These are phyloP conservation scores for Pocillopora grandis DNA, from an alignment of 92 coral and sea anemone species.

Conservation along the genomic window DNA sequence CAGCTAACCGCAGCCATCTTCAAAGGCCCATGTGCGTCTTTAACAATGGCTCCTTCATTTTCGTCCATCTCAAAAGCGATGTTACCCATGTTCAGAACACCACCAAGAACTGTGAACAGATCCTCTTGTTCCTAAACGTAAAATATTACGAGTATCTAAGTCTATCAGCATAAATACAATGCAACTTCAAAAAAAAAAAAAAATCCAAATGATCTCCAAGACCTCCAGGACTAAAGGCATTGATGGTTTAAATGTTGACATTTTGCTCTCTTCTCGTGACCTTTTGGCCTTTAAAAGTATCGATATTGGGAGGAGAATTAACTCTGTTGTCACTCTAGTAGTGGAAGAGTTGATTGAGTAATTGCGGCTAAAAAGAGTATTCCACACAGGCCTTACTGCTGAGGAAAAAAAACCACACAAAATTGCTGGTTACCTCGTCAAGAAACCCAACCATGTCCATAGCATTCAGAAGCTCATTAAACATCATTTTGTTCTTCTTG, in stretches of 20 bases:
- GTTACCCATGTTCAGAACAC: conserved; percentile 76
- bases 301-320: no score
- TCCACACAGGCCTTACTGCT: no score
- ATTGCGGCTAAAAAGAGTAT: no score
- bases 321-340: no score
- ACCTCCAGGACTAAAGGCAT: no score
- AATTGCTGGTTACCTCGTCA: conserved; percentile 63
- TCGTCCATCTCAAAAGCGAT: conserved; percentile 71
- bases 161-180: no score
- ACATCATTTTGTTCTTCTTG: conserved; percentile 56
- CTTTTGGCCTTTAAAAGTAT: no score
- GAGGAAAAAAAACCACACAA: neutral
- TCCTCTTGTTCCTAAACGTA: conserved; percentile 71
- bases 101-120: conserved; percentile 63
- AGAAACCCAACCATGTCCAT: conserved; percentile 86
- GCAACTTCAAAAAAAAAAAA: no score
- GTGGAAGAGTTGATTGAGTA: no score
- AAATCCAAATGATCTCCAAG: no score
- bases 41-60: conserved; percentile 75
- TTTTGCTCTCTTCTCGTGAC: no score
- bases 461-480: conserved; percentile 68
- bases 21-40: conserved; percentile 62
- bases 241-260: no score
- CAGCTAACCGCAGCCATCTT: conserved; percentile 68
- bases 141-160: neutral